These are phyloP conservation scores for Diadegma fenestrale DNA, from an alignment of 2,888 invertebrate species.

Conservation along the genomic window DNA sequence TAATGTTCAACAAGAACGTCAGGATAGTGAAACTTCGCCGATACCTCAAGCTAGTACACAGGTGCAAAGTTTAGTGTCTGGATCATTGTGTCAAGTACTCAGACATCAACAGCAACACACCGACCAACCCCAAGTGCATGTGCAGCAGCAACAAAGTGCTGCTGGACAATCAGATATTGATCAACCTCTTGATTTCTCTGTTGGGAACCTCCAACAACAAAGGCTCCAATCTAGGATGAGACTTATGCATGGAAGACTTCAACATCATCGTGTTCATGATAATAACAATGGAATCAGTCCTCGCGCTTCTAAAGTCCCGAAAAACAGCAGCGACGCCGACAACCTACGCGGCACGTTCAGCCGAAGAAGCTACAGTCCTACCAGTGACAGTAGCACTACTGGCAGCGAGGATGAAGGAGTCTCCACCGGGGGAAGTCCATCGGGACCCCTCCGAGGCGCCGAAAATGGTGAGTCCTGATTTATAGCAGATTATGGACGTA, in stretches of 20 bases:
- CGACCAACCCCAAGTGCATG: constrained; percentile 71
- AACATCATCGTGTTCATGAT: constrained; percentile 75
- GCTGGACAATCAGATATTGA: constrained; percentile 83
- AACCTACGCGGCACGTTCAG: constrained; percentile 70
- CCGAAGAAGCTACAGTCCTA: constrained; percentile 82
- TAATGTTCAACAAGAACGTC: constrained; percentile 77
- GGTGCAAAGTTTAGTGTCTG: constrained; percentile 66
- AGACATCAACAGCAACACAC: constrained; percentile 59
- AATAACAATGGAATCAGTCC: constrained; percentile 80
- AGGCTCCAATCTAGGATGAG: constrained; percentile 78
- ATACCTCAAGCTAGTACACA: constrained; percentile 65
- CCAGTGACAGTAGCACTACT: constrained; percentile 81
- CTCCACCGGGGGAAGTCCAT: constrained; percentile 82
- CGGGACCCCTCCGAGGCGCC: constrained; percentile 81
- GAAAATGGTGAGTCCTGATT: constrained; percentile 81
- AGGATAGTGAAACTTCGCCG: constrained; percentile 70
- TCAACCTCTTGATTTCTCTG: constrained; percentile 92
- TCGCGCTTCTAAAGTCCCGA: constrained; percentile 75
- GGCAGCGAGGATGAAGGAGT: constrained; percentile 83
- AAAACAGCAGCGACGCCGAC: constrained; percentile 69
- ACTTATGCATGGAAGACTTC: constrained; percentile 79
- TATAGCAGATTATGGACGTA: constrained; percentile 14
- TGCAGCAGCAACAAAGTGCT: constrained; percentile 51
- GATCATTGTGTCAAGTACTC: constrained; percentile 66
- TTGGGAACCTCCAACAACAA: constrained; percentile 86